A percentile compares a stretch with the other conserved stretches of the same genome.
Conservation (phyloP, 2,113 vertebrate species). For the Ctenodactylus gundi region DNA sequence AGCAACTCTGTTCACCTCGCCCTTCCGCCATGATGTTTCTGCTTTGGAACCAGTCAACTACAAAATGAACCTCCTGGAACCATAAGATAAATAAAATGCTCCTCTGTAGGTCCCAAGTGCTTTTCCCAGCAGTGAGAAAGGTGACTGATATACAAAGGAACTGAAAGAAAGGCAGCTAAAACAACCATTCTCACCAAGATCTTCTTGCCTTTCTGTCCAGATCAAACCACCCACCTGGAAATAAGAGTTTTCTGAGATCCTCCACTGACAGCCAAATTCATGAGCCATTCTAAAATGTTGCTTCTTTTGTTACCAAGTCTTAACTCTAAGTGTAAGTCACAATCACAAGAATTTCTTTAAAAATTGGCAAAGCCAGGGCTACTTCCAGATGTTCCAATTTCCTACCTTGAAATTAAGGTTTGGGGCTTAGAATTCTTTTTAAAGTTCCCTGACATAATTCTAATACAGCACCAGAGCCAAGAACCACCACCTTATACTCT, state of each 20-base stretch:
- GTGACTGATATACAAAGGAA: background rate
- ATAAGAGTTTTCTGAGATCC: background rate
- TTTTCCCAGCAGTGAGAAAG: background rate
- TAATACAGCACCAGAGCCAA: background rate
- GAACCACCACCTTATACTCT: background rate
- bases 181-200: background rate
- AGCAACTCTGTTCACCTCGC: background rate
- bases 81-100: background rate
- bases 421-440: background rate
- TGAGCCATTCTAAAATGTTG: background rate
- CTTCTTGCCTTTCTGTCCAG: background rate
- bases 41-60: too few species aligned
- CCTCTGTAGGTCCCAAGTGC: background rate
- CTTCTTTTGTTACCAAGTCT: background rate
- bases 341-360: background rate
- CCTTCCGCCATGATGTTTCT: background rate
- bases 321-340: background rate
- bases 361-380: background rate
- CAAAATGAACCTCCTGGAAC: background rate
- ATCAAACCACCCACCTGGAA: background rate
- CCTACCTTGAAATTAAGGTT: background rate
- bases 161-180: background rate
- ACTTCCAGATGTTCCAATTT: background rate
- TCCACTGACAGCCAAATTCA: background rate
- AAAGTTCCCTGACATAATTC: background rate